Evolutionary conservation across 1,140 invertebrate genomes (phyloP).

Genomic region (Charaxes varanes): DNA sequence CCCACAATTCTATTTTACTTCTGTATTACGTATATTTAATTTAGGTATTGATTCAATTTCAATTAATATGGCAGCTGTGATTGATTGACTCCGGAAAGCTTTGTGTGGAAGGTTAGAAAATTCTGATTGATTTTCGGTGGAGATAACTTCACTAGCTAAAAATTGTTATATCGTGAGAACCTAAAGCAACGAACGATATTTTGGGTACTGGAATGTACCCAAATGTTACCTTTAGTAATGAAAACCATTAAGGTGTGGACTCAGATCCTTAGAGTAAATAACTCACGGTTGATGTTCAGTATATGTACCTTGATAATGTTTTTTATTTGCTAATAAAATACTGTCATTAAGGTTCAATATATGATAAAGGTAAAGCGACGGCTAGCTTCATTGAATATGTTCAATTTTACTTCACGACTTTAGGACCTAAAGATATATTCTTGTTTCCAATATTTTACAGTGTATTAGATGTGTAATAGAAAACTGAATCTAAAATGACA

Average conservation of each 20-base stretch:
- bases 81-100: too few species aligned
- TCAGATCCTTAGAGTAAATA: constrained; percentile 5
- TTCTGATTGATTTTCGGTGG: too few species aligned
- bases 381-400: constrained; percentile 18
- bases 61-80: too few species aligned
- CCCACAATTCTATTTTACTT: constrained; percentile 2
- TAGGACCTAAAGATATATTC: constrained; percentile 23
- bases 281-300: constrained; percentile 4
- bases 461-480: constrained; percentile 39
- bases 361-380: constrained; percentile 10
- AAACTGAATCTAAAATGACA: constrained; percentile 45
- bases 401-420: constrained; percentile 16
- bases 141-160: too few species aligned
- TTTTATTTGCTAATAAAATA: constrained; percentile 66
- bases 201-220: neutral
- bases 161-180: too few species aligned
- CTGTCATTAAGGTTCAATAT: constrained; percentile 61
- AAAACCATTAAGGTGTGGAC: constrained; percentile 1
- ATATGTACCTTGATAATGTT: constrained; percentile 66
- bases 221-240: constrained; percentile 4
- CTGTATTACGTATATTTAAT: too few species aligned
- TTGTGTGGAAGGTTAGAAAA: too few species aligned
- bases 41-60: too few species aligned
- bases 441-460: constrained; percentile 40
- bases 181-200: too few species aligned